A percentile compares a stretch with the other conserved stretches of the same genome.
Conservation (phyloP, 2,888 invertebrate genomes). For the Callinectes sapidus region DNA sequence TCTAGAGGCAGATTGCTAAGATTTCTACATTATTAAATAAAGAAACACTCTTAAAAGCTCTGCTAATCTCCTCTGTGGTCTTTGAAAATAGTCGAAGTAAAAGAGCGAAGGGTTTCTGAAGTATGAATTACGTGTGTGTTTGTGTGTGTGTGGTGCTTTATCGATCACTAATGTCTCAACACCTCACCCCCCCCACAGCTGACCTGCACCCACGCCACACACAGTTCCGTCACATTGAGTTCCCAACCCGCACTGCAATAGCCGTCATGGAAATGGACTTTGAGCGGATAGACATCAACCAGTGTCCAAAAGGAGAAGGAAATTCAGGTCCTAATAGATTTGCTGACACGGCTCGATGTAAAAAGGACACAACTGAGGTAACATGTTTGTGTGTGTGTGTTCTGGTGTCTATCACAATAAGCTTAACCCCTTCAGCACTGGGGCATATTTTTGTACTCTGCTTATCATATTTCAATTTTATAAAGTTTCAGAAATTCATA, state of each 20-base stretch:
- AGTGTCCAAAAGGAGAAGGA: constrained; percentile 92
- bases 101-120: too few relatives aligned
- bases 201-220: constrained; percentile 97
- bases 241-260: constrained; percentile 93
- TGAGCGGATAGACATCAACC: constrained; percentile 97
- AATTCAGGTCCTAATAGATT: constrained; percentile 92
- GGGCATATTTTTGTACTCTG: too few relatives aligned
- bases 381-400: not conserved
- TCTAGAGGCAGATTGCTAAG: too few relatives aligned
- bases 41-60: too few relatives aligned
- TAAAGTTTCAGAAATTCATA: too few relatives aligned
- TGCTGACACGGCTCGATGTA: constrained; percentile 92
- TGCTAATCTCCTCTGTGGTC: too few relatives aligned
- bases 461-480: too few relatives aligned
- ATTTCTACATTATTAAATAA: too few relatives aligned
- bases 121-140: too few relatives aligned
- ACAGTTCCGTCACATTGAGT: constrained; percentile 93
- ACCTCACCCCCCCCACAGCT: constrained; percentile 46
- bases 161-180: not conserved
- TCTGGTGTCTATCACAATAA: not conserved
- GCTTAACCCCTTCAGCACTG: too few relatives aligned
- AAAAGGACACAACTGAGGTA: constrained; percentile 91
- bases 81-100: too few relatives aligned
- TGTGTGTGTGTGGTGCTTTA: not conserved
- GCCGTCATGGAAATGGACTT: constrained; percentile 97